A percentile compares a stretch with the other conserved stretches of the same genome.
Conservation (phyloP, 2,888 invertebrate genomes). For the Congeria kusceri region DNA sequence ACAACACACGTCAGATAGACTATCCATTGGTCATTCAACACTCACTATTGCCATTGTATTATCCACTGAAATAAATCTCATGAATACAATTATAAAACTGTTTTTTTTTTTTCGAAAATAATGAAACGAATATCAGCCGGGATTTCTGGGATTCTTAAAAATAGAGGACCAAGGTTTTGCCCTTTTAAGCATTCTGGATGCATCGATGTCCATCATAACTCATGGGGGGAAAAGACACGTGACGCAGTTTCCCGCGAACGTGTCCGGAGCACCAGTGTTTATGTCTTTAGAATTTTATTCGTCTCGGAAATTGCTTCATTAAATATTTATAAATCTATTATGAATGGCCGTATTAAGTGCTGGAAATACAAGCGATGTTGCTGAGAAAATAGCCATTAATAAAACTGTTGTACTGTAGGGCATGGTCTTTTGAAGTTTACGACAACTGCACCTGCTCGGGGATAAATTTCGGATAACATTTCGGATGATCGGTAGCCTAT, state of each 20-base stretch:
- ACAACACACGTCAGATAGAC: no score
- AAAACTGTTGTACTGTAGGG: slow-evolving; percentile 26
- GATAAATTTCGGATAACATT: no score
- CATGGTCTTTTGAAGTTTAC: slow-evolving; percentile 23
- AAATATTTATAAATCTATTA: slow-evolving; percentile 67
- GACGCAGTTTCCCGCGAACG: neutral
- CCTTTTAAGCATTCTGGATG: no score
- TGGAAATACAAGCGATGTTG: slow-evolving; percentile 19
- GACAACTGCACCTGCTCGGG: slow-evolving; percentile 31
- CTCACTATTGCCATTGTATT: no score
- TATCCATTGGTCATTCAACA: no score
- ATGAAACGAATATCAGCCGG: no score
- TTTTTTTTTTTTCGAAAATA: no score
- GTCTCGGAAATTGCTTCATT: slow-evolving; percentile 64
- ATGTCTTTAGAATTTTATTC: slow-evolving; percentile 34
- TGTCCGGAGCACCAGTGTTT: neutral
- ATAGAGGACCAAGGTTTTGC: no score
- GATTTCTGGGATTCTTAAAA: no score
- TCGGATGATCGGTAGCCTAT: no score
- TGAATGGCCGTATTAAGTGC: slow-evolving; percentile 22
- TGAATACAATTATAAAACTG: no score
- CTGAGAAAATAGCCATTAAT: slow-evolving; percentile 36
- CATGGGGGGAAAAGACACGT: neutral
- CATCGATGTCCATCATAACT: neutral
- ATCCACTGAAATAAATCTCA: no score